A percentile compares a stretch with the other conserved stretches of the same genome.
phyloP scores from a whole-genome alignment of 1,140 invertebrate genomes.

The Brachionus paranguensis region DNA sequence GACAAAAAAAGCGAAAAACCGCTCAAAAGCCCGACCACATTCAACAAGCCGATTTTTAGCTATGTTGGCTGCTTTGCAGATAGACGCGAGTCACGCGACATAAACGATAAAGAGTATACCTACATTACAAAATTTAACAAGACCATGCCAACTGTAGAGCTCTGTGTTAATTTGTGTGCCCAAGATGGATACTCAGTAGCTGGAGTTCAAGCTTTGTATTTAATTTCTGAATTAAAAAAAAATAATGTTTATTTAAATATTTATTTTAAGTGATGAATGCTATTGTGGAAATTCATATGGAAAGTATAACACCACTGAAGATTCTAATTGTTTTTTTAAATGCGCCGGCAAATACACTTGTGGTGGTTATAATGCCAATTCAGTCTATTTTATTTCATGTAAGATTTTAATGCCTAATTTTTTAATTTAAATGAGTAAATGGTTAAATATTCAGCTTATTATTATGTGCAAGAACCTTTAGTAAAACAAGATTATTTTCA shows the following conservation, averaged over 20 bases:
- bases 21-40: background rate
- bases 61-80: slow-evolving; percentile 27
- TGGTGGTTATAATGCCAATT: slow-evolving; percentile 38
- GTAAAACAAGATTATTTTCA: background rate
- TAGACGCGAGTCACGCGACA: slow-evolving; percentile 14
- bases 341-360: slow-evolving; percentile 38
- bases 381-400: slow-evolving; percentile 33
- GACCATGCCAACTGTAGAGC: slow-evolving; percentile 16
- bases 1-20: background rate
- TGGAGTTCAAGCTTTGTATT: slow-evolving; percentile 35
- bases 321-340: slow-evolving; percentile 36
- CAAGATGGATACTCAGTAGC: slow-evolving; percentile 24
- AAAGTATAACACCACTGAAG: slow-evolving; percentile 1
- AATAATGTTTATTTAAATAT: background rate
- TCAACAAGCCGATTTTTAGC: slow-evolving; percentile 32
- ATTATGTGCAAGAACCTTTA: background rate
- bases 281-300: slow-evolving; percentile 37
- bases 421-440: background rate
- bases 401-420: background rate
- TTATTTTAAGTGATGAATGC: slow-evolving; percentile 16
- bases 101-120: slow-evolving; percentile 21
- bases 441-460: background rate
- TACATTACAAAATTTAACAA: slow-evolving; percentile 40
- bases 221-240: background rate
- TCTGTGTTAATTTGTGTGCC: slow-evolving; percentile 30